A percentile compares a stretch with the other conserved stretches of the same genome.
Evolutionary conservation across 92 coral and sea anemone species (phyloP).

Genomic region (Epizoanthus stellaris): DNA sequence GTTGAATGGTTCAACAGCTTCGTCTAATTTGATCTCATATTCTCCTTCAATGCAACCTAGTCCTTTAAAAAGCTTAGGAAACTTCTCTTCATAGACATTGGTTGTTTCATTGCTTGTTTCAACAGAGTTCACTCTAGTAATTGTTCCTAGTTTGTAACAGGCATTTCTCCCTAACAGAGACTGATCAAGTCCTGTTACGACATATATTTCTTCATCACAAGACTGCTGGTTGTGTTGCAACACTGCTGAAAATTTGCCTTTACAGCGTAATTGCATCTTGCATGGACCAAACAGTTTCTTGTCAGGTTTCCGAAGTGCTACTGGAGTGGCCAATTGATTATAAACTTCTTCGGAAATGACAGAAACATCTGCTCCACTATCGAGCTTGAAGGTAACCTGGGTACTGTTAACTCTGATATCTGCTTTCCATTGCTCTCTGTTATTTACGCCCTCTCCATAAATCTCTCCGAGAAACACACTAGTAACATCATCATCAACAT

Average conservation of each 20-base stretch:
- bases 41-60: slow-evolving; percentile 60
- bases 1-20: slow-evolving; percentile 52
- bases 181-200: slow-evolving; percentile 36
- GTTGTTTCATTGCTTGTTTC: too few species aligned
- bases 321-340: background rate
- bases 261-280: slow-evolving; percentile 26
- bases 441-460: slow-evolving; percentile 1
- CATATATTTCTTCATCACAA: slow-evolving; percentile 40
- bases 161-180: slow-evolving; percentile 36
- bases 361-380: slow-evolving; percentile 31
- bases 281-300: slow-evolving; percentile 44
- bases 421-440: slow-evolving; percentile 26
- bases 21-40: slow-evolving; percentile 39
- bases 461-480: slow-evolving; percentile 17
- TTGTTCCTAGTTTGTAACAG: background rate
- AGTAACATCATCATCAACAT: background rate
- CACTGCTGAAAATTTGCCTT: slow-evolving; percentile 33
- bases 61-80: slow-evolving; percentile 49
- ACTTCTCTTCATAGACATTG: too few species aligned
- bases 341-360: slow-evolving; percentile 12
- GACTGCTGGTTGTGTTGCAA: slow-evolving; percentile 17
- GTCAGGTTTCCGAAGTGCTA: slow-evolving; percentile 14
- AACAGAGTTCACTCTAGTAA: background rate
- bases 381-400: slow-evolving; percentile 26
- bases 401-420: slow-evolving; percentile 10